phyloP scores from a whole-genome alignment of 2,113 vertebrate genomes.

The Vombatus ursinus region DNA sequence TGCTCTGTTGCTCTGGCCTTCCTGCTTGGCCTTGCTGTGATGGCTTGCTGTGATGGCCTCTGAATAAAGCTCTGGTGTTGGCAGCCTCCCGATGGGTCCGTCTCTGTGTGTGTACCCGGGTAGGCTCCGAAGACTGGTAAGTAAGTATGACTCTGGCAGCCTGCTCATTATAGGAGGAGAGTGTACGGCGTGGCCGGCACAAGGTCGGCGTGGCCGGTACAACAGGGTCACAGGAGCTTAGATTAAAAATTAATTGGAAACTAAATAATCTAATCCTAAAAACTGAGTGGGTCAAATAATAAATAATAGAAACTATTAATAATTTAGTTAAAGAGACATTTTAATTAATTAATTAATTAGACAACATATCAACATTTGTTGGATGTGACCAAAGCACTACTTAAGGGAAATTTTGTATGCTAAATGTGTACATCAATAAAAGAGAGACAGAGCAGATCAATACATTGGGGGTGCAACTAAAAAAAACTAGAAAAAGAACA shows the following conservation, averaged over 20 bases:
- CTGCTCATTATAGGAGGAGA: too few species aligned
- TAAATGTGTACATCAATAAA: background rate
- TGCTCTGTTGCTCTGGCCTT: too few species aligned
- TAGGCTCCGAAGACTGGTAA: too few species aligned
- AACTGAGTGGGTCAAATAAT: background rate
- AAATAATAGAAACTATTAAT: background rate
- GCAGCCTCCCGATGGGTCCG: too few species aligned
- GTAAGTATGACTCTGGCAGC: too few species aligned
- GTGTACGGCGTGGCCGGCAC: too few species aligned
- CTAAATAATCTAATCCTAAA: background rate
- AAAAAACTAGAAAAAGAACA: background rate
- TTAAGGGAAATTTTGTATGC: background rate
- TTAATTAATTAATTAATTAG: too few species aligned
- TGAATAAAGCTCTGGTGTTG: too few species aligned
- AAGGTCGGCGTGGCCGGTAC: too few species aligned
- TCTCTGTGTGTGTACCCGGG: too few species aligned
- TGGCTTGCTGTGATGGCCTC: too few species aligned
- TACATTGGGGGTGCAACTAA: background rate
- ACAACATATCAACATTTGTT: background rate
- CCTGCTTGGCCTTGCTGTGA: too few species aligned
- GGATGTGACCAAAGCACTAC: background rate
- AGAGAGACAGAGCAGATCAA: background rate
- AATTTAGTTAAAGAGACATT: background rate
- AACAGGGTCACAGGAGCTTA: background rate
- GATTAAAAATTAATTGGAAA: background rate